Conservation (phyloP, 1,140 invertebrate genomes). For the Fopius arisanus region DNA sequence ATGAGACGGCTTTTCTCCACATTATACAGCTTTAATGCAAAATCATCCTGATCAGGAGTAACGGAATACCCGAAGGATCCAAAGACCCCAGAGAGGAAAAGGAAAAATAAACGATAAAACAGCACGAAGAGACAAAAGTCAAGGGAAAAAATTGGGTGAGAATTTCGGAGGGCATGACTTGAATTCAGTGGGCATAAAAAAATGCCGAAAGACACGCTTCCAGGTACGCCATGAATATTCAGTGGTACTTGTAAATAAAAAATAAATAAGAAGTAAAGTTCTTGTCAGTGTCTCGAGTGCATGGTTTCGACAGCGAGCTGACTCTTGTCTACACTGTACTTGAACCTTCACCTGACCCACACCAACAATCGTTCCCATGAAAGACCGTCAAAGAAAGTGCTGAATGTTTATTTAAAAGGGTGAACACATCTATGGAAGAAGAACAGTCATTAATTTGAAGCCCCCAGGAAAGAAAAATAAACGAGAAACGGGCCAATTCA, state of each 20-base stretch:
- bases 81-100: background rate
- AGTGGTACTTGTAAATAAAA: background rate
- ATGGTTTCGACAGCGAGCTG: background rate
- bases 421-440: background rate
- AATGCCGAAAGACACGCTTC: background rate
- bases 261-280: conserved; percentile 7
- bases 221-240: background rate
- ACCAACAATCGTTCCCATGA: background rate
- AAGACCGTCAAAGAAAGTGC: background rate
- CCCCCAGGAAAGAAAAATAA: background rate
- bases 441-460: background rate
- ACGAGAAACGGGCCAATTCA: background rate
- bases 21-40: background rate
- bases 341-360: background rate
- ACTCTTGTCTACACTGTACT: conserved; percentile 1
- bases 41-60: background rate
- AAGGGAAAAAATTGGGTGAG: conserved; percentile 10
- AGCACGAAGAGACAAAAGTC: background rate
- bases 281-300: background rate
- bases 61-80: background rate
- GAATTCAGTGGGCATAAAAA: background rate
- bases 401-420: background rate
- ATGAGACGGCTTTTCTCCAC: background rate
- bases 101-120: background rate
- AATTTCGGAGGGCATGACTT: background rate